Conservation (phyloP, 2,113 vertebrate species). For the Corythaeola cristata region DNA sequence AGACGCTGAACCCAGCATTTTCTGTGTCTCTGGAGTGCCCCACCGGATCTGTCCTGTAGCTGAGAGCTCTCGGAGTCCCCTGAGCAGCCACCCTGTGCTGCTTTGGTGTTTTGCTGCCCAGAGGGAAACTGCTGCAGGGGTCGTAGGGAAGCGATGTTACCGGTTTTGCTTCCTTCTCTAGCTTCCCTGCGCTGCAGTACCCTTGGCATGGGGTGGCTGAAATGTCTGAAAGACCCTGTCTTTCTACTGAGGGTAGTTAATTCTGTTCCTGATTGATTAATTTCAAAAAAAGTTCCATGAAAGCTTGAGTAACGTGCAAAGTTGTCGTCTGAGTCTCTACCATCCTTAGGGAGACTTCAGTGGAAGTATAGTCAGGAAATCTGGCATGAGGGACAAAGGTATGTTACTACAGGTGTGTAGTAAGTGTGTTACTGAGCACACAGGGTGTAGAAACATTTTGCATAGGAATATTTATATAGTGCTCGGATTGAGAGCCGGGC, state of each 20-base stretch:
- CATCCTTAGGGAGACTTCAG: not conserved
- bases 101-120: not conserved
- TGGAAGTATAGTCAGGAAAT: not conserved
- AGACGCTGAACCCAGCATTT: not conserved
- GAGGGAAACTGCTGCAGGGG: not conserved
- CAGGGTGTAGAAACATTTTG: not conserved
- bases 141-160: rapidly evolving
- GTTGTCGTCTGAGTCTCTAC: not conserved
- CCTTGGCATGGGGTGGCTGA: not conserved
- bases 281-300: not conserved
- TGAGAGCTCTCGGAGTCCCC: not conserved
- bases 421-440: not conserved
- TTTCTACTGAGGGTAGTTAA: not conserved
- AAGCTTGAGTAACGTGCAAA: not conserved
- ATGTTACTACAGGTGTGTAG: not conserved
- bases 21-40: not conserved
- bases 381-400: not conserved
- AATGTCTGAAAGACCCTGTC: not conserved
- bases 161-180: not conserved
- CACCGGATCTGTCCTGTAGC: rapidly evolving
- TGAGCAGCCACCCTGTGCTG: not conserved
- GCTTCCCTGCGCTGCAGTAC: not conserved
- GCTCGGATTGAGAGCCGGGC: not conserved
- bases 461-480: not conserved
- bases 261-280: not conserved